Conservation (phyloP, 2,113 vertebrate species). For the Ciconia maguari region DNA sequence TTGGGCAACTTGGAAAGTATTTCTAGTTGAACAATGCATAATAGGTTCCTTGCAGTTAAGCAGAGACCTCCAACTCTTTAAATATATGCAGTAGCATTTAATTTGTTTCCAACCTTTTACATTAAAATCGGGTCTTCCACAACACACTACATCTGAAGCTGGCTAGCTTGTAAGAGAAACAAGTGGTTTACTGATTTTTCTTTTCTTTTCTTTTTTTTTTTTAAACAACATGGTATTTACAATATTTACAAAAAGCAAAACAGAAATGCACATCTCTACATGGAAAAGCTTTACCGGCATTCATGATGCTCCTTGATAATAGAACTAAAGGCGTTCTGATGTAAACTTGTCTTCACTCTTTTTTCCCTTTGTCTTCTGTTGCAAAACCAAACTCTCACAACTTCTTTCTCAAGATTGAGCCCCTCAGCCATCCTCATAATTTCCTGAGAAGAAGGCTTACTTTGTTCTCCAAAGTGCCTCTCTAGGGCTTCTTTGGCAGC, state of each 20-base stretch:
- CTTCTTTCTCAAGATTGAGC: slow-evolving; percentile 96
- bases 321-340: slow-evolving; percentile 83
- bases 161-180: neutral
- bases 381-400: slow-evolving; percentile 99
- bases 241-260: neutral
- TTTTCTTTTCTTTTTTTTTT: neutral
- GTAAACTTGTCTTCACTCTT: slow-evolving; percentile 95
- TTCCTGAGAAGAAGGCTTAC: slow-evolving; percentile 96
- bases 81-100: neutral
- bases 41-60: neutral
- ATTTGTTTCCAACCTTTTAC: neutral
- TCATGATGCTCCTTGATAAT: slow-evolving; percentile 85
- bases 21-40: neutral
- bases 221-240: neutral
- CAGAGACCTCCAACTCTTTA: neutral
- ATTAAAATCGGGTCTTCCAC: neutral
- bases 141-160: neutral
- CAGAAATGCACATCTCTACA: neutral
- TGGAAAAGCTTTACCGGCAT: slow-evolving; percentile 76
- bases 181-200: neutral
- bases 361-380: slow-evolving; percentile 96
- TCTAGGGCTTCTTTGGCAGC: slow-evolving; percentile 96
- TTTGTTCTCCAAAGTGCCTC: slow-evolving; percentile 92
- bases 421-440: slow-evolving; percentile 94
- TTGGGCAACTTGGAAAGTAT: neutral